phyloP scores from a whole-genome alignment of 2,113 vertebrate genomes.

The Coptodon rendalli region DNA sequence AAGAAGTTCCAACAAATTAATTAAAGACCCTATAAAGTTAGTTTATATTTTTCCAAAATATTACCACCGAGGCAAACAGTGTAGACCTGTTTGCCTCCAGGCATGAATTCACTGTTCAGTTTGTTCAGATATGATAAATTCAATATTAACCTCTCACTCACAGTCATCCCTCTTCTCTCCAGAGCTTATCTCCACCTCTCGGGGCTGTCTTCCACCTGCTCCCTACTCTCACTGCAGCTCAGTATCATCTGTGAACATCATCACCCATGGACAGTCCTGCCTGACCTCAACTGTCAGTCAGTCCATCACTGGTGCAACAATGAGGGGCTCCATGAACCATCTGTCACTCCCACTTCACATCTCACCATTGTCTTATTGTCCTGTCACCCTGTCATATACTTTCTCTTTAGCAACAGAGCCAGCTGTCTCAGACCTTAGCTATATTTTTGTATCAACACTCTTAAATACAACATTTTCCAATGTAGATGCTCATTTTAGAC shows the following conservation, averaged over 20 bases:
- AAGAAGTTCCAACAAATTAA: background rate
- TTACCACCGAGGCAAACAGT: background rate
- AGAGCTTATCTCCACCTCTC: background rate
- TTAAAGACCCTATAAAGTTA: background rate
- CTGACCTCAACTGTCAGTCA: background rate
- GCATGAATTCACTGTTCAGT: background rate
- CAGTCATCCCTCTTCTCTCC: background rate
- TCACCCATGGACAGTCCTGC: background rate
- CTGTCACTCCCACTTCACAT: background rate
- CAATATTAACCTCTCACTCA: background rate
- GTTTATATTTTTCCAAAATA: background rate
- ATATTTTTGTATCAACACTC: background rate
- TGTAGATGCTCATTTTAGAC: background rate
- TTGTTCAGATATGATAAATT: background rate
- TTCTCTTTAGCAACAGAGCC: background rate
- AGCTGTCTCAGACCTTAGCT: background rate
- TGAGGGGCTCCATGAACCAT: background rate
- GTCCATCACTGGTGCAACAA: background rate
- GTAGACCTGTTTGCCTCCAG: background rate
- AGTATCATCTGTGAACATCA: background rate
- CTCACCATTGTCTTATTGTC: background rate
- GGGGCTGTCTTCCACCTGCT: background rate
- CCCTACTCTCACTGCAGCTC: background rate
- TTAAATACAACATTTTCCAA: background rate
- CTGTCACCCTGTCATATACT: background rate